Conservation (phyloP, 2,113 vertebrate genomes). For the Tetrao urogallus region DNA sequence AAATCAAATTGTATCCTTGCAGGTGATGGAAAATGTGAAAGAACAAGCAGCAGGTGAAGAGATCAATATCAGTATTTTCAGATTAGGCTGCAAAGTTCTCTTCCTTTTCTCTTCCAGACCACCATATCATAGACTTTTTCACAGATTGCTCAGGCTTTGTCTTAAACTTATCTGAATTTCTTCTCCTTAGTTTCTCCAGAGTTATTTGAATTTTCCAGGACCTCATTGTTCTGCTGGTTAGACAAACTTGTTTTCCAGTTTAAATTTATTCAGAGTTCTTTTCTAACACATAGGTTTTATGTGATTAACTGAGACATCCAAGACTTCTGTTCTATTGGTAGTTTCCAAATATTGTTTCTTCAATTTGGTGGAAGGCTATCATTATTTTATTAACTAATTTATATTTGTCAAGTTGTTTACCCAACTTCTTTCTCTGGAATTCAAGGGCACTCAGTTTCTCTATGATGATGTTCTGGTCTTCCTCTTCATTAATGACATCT, state of each 20-base stretch:
- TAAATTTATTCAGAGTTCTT: background rate
- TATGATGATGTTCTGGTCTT: background rate
- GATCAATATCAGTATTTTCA: background rate
- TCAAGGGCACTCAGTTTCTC: background rate
- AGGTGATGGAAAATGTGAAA: background rate
- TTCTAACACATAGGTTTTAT: background rate
- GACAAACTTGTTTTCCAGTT: background rate
- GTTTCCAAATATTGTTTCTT: background rate
- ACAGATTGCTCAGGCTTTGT: background rate
- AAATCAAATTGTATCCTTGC: background rate
- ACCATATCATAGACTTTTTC: background rate
- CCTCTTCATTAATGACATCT: background rate
- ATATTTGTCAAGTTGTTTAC: background rate
- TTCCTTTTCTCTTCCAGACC: background rate
- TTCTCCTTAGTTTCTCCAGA: background rate
- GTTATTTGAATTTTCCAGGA: background rate
- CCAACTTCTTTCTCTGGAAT: background rate
- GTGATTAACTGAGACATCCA: background rate
- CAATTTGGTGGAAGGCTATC: background rate
- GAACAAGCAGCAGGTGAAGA: background rate
- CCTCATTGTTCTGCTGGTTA: background rate
- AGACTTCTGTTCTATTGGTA: background rate
- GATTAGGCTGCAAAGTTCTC: background rate
- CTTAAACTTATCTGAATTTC: background rate
- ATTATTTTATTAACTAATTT: background rate